A percentile compares a stretch with the other conserved stretches of the same genome.
Conservation (phyloP, 2,888 invertebrate species). For the Torymus texanus region DNA sequence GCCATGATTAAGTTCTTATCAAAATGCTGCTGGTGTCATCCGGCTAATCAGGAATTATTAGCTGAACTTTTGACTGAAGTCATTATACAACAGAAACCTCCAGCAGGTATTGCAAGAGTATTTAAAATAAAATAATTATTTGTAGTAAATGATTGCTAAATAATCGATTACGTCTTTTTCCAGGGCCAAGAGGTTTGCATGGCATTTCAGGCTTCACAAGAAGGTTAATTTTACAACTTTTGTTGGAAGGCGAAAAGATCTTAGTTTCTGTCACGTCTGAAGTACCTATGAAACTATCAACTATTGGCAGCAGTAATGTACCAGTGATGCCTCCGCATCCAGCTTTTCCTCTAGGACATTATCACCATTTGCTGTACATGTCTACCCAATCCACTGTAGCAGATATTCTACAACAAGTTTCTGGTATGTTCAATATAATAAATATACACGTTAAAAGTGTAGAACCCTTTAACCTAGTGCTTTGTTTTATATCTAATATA, state of each 20-base stretch:
- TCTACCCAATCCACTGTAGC: conserved; percentile 86
- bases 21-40: conserved; percentile 89
- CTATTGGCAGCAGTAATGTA: conserved; percentile 64
- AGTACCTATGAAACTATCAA: conserved; percentile 69
- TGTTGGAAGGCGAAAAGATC: conserved; percentile 90
- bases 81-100: conserved; percentile 79
- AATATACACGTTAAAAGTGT: conserved; percentile 5
- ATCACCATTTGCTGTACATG: conserved; percentile 84
- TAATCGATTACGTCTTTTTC: conserved; percentile 20
- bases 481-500: conserved; percentile 11
- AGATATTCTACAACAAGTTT: conserved; percentile 81
- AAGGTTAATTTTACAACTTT: conserved; percentile 88
- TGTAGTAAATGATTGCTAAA: too few relatives aligned
- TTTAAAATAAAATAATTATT: too few relatives aligned
- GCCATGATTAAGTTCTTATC: conserved; percentile 89
- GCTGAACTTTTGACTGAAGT: conserved; percentile 88
- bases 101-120: conserved; percentile 67
- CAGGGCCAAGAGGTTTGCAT: conserved; percentile 74
- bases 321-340: conserved; percentile 78
- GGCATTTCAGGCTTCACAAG: conserved; percentile 93
- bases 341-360: conserved; percentile 83
- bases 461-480: conserved; percentile 31
- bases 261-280: conserved; percentile 82
- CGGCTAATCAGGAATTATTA: conserved; percentile 88
- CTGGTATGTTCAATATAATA: conserved; percentile 62